Percentiles rank a stretch among this genome's conserved stretches.
Evolutionary conservation across 2,888 invertebrate genomes (phyloP).

Genomic region (Taphrorychus bicolor): DNA sequence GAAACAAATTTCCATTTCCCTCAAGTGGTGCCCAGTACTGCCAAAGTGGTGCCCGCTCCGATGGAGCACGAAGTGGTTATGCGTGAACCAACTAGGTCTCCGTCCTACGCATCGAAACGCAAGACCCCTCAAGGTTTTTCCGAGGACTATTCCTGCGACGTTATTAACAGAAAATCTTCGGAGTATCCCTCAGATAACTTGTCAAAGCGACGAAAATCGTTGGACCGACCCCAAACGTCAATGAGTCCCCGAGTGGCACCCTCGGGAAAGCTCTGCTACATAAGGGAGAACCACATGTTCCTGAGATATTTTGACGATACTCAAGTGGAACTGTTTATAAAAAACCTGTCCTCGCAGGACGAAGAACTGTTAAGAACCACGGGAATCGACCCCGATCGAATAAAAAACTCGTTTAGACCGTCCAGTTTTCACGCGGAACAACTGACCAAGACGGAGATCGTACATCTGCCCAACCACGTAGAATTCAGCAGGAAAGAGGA

Average conservation of each 20-base stretch:
- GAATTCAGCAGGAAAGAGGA: conserved; percentile 45
- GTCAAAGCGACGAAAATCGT: conserved; percentile 26
- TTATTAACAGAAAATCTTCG: background rate
- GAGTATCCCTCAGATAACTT: conserved; percentile 5
- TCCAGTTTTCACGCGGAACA: conserved; percentile 24
- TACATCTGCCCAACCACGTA: conserved; percentile 42
- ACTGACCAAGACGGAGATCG: conserved; percentile 40
- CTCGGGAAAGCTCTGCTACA: conserved; percentile 47
- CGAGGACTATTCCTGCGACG: conserved; percentile 3
- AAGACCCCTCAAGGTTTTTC: conserved; percentile 10
- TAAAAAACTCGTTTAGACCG: conserved; percentile 15
- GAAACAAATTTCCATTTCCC: conserved; percentile 25
- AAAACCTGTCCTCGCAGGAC: conserved; percentile 36
- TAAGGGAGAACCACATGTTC: conserved; percentile 45
- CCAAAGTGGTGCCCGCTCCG: background rate
- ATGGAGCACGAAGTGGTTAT: background rate
- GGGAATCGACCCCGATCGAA: conserved; percentile 9
- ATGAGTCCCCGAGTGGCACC: conserved; percentile 39
- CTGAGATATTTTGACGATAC: conserved; percentile 48
- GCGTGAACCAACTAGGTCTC: background rate
- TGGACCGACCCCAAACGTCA: conserved; percentile 28
- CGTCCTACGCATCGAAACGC: conserved; percentile 4
- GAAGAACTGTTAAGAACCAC: conserved; percentile 30
- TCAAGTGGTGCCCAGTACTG: background rate
- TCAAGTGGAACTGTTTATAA: conserved; percentile 46